Evolutionary conservation across 2,888 invertebrate genomes (phyloP), one percentile per base, ranked within the genome.

Genomic region (Acrobasis consociella): DNA sequence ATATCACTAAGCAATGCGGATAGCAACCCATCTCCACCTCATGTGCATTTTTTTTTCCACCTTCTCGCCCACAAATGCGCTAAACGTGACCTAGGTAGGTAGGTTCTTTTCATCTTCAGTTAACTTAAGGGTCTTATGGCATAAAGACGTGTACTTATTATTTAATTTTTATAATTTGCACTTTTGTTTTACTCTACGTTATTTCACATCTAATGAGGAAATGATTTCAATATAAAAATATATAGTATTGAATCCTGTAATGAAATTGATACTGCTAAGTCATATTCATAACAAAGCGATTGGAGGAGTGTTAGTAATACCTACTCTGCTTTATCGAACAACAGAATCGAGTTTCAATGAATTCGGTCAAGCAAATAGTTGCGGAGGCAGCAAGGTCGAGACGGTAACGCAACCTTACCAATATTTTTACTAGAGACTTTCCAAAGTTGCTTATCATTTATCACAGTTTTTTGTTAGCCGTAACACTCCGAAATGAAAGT

Each of bases 351-450:
- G 72, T 79, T 80, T 80, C 77, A 81, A 76, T 79, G 74, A 77
- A 80, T 81, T 83, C 78, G 80, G 78, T 77, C 78, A 78, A 81
- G 79, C 78, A 78, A 78, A 75, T 76, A 75, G 76, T 78, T 81
- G 76, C 76, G 70, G 74, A 75, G 68, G 75, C 71, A 69, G 68
- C 80, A 83, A 84, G 83, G 84, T 78, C 81, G 75, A 63, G 31
- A 62, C 67, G 65, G 69, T 78, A 79, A 76, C 75, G 80, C 80
- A 83, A 83, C 72, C 68, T 74, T 76, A 72, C 76, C 72, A 68
- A 74, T 67, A 65, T 62, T 2, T 62, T 49, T 66, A 67, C 68
- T 68, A 63, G 64, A 75, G 76, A 77, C 75, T 75, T 72, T 74
- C 73, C 67, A 73, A 69, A 71, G 72, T 70, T 65, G 53, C 67